Conservation (phyloP, 1,140 invertebrate genomes). For the Elysia chlorotica region DNA sequence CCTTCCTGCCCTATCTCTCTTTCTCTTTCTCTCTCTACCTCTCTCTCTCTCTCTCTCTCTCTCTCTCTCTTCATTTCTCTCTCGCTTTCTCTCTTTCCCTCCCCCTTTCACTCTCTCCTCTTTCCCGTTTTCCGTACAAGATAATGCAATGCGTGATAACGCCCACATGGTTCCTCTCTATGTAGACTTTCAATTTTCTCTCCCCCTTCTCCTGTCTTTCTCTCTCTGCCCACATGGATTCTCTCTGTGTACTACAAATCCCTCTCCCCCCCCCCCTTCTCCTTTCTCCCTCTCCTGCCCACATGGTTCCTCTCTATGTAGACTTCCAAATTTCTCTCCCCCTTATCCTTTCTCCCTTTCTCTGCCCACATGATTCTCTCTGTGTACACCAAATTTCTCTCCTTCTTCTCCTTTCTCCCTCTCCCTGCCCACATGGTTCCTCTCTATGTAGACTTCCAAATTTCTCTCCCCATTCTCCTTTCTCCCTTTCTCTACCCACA, state of each 20-base stretch:
- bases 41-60: too few relatives aligned
- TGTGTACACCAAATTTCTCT: neutral
- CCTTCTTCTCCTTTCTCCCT: neutral
- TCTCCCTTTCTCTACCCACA: too few relatives aligned
- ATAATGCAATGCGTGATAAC: constrained; percentile 58
- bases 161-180: constrained; percentile 61
- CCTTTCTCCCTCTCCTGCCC: constrained; percentile 23
- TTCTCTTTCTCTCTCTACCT: too few relatives aligned
- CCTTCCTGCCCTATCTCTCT: too few relatives aligned
- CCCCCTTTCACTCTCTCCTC: too few relatives aligned
- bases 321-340: constrained; percentile 61
- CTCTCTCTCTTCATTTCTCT: too few relatives aligned
- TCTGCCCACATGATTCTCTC: too few relatives aligned
- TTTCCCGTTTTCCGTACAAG: neutral
- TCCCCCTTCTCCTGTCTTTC: neutral
- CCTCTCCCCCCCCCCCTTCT: neutral
- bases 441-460: constrained; percentile 64
- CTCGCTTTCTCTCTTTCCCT: too few relatives aligned
- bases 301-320: constrained; percentile 64
- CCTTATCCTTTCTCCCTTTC: too few relatives aligned
- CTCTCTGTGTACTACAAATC: neutral
- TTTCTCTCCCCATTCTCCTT: constrained; percentile 59
- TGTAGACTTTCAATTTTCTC: constrained; percentile 61
- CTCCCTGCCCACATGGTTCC: constrained; percentile 52
- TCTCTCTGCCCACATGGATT: constrained; percentile 41